A percentile compares a stretch with the other conserved stretches of the same genome.
Conservation (phyloP, 2,113 vertebrate species). For the Gambusia holbrooki region DNA sequence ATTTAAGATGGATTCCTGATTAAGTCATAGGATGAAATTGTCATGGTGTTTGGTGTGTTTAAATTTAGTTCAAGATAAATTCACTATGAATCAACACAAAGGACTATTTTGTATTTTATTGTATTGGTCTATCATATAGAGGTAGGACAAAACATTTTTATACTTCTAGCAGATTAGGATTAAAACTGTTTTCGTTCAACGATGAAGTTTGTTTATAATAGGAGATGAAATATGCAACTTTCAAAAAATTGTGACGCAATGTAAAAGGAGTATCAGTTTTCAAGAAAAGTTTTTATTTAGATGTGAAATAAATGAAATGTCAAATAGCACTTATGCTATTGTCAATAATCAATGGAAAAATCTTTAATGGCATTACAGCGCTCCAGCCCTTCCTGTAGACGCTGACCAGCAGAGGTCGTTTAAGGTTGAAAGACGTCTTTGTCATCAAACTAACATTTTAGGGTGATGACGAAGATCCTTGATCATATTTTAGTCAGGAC, state of each 20-base stretch:
- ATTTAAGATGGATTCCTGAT: background rate
- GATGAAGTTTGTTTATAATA: background rate
- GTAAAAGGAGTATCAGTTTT: too few species aligned
- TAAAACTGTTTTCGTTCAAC: background rate
- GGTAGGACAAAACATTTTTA: background rate
- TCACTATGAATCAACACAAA: background rate
- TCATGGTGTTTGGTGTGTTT: too few species aligned
- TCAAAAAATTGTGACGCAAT: background rate
- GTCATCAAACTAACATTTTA: background rate
- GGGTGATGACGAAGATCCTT: too few species aligned
- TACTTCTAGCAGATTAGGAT: background rate
- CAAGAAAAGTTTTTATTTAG: background rate
- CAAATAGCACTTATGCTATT: background rate
- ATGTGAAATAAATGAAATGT: background rate
- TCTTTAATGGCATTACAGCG: background rate
- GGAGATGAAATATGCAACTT: background rate
- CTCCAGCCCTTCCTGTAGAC: background rate
- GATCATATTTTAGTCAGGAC: too few species aligned
- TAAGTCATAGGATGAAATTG: background rate
- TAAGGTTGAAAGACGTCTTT: background rate
- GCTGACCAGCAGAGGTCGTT: background rate
- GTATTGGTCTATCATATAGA: background rate
- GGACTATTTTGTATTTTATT: background rate
- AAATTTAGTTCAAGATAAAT: background rate
- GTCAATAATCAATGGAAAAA: background rate